Base-by-base conservation (phyloP, 2,888 invertebrate species). In the Tinea trinotella region DNA sequence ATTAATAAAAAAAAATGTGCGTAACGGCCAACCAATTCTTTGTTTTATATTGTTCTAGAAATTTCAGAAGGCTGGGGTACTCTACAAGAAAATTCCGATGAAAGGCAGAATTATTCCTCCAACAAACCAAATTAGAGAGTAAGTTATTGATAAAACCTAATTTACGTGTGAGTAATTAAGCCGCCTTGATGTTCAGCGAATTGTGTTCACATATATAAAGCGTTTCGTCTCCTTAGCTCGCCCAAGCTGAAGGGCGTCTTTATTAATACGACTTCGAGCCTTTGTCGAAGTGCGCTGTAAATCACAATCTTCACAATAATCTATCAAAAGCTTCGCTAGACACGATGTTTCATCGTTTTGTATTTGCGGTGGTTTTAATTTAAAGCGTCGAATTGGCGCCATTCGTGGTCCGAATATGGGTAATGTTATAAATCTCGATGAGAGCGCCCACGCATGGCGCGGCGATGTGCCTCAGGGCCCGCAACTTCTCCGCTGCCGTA, bases 331-430 rank as follows among this genome's bases (percentile, higher is more conserved):
- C 30, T 18, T 46, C 49, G 54, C 34, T 54, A 48, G 54, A 12
- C 40, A 50, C 50, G 50, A 50, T 50, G 50, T 19, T 24, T 71
- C 69, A 72, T 74, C 72, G 76, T 81, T 82, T 83, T 74, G 82
- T 79, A 75, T 54, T 74, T 67, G 70, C 68, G 66, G 72, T 62
- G 66, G 70, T 80, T 78, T 83, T 83, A 81, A 83, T 82, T 83
- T 78, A 76, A 81, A 73, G 64, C 79, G 80, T 82, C 77, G 79
- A 79, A 76, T 82, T 78, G 84, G 83, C 84, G 85, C 84, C 84
- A 69, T 70, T 76, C 79, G 73, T 75, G 71, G 76, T 66, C 75
- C 80, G 78, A 81, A 83, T 83, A 81, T 80, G 82, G 84, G 74
- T 81, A 78, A 82, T 80, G 84, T 81, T 82, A 81, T 85, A 84